Evolutionary conservation across 2,888 invertebrate species (phyloP).

Genomic region (Agelastica alni): DNA sequence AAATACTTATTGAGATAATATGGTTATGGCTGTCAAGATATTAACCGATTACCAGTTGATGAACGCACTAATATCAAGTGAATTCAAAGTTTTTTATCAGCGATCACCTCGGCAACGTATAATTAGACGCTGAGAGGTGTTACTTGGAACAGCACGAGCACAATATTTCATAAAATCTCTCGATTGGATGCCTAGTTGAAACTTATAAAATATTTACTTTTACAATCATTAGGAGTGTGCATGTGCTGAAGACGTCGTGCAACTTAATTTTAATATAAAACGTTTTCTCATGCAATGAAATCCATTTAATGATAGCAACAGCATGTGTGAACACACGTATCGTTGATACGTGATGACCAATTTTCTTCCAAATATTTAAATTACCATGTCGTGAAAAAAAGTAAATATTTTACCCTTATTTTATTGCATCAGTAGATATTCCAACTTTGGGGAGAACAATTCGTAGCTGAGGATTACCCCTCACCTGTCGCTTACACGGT

Average conservation of each 20-base stretch:
- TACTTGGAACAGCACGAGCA: slow-evolving; percentile 31
- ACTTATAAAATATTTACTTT: slow-evolving; percentile 22
- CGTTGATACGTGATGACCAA: no score
- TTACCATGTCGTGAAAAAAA: no score
- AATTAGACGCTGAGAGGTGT: slow-evolving; percentile 32
- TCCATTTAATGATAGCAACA: not conserved
- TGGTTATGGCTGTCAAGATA: slow-evolving; percentile 21
- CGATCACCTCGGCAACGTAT: slow-evolving; percentile 31
- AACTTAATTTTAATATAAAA: slow-evolving; percentile 4
- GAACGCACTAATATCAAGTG: slow-evolving; percentile 31
- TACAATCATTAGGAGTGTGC: slow-evolving; percentile 12
- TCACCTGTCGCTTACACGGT: no score
- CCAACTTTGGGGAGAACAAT: no score
- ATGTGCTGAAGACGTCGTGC: slow-evolving; percentile 12
- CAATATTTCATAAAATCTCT: slow-evolving; percentile 27
- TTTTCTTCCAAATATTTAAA: no score
- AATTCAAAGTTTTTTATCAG: slow-evolving; percentile 31
- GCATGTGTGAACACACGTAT: no score
- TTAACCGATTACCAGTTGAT: slow-evolving; percentile 27
- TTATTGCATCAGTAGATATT: no score
- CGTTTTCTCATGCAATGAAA: slow-evolving; percentile 1
- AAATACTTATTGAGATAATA: slow-evolving; percentile 28
- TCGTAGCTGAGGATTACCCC: no score
- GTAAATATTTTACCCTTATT: no score
- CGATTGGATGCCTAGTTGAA: slow-evolving; percentile 12